Conservation (phyloP, 2,113 vertebrate genomes). For the Aspiorhynchus laticeps region DNA sequence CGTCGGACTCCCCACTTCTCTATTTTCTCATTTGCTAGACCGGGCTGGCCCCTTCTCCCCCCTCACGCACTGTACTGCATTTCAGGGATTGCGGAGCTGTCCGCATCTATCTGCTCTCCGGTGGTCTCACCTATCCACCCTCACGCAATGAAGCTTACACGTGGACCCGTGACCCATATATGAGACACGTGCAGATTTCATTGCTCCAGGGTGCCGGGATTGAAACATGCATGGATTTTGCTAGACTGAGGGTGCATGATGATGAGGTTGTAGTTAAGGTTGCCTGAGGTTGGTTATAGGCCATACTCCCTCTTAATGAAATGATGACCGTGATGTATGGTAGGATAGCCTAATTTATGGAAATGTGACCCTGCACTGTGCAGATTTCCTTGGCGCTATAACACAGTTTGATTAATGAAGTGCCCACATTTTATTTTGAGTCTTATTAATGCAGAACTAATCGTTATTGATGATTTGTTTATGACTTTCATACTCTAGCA, state of each 20-base stretch:
- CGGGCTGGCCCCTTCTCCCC: slow-evolving; percentile 52
- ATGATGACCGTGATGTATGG: not conserved
- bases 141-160: not conserved
- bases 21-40: slow-evolving; percentile 70
- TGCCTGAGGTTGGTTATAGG: not conserved
- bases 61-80: slow-evolving; percentile 30
- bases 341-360: not conserved
- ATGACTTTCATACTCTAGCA: not conserved
- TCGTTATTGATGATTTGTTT: not conserved
- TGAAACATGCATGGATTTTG: not conserved
- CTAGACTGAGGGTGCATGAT: not conserved
- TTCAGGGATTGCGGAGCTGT: slow-evolving; percentile 46
- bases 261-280: not conserved
- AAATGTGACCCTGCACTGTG: not conserved
- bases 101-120: slow-evolving; percentile 42
- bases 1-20: slow-evolving; percentile 71
- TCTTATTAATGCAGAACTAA: not conserved
- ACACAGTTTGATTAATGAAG: not conserved
- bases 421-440: not conserved
- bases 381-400: not conserved
- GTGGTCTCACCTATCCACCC: slow-evolving; percentile 38
- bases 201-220: not conserved
- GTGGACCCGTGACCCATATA: slow-evolving; percentile 29
- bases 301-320: not conserved
- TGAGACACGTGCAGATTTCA: slow-evolving; percentile 15